Percentiles rank a stretch among this genome's conserved stretches.
Conservation (phyloP, 2,797 vertebrate species). For the Ctenopoma kingsleyae region DNA sequence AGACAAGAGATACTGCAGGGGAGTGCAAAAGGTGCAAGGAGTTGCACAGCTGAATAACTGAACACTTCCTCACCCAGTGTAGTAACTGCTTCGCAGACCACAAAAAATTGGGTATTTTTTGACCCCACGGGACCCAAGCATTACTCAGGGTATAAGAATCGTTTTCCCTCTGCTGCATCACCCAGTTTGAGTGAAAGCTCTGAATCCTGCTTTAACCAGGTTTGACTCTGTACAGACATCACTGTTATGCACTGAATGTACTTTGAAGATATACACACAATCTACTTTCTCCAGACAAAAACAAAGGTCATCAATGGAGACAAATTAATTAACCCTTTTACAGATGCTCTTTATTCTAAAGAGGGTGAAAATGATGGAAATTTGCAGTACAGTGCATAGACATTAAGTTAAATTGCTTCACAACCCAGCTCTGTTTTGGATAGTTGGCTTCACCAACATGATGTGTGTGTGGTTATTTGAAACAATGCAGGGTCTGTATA, state of each 20-base stretch:
- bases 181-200: background rate
- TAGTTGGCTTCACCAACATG: background rate
- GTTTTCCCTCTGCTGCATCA: background rate
- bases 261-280: constrained; percentile 3
- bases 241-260: background rate
- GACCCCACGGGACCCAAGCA: background rate
- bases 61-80: background rate
- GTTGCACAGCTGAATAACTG: constrained; percentile 4
- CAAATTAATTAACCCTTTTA: background rate
- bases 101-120: constrained; percentile 1
- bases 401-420: too few relatives aligned
- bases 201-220: background rate
- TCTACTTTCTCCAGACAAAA: constrained; percentile 6
- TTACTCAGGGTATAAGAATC: constrained; percentile 1
- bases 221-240: background rate
- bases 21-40: background rate
- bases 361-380: too few relatives aligned
- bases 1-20: background rate
- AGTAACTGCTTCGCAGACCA: background rate
- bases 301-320: background rate
- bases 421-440: too few relatives aligned
- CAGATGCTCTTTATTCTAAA: background rate
- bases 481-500: background rate
- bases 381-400: too few relatives aligned
- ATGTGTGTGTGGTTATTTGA: background rate